Base-by-base conservation (phyloP, 2,888 invertebrate genomes). In the Acanthosepion lycidas region DNA sequence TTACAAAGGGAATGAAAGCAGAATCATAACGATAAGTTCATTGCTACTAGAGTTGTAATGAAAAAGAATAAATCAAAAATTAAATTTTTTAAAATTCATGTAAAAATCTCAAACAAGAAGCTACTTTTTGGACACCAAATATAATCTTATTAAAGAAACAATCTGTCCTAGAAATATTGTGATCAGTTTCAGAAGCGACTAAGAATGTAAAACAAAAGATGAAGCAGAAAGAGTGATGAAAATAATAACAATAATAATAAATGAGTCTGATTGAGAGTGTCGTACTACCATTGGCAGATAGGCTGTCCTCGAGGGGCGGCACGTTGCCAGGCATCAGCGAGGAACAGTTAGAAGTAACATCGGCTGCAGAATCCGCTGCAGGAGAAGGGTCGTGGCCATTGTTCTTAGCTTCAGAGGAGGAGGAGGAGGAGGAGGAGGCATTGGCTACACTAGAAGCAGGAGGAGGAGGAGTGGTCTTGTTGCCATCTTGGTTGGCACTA, bases 271-370 rank as follows among this genome's bases (percentile, higher is more conserved):
- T 78, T 78, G 78, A 78, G 78, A 78, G 51, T 94, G 94, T 64
- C 28, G 59, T 33, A 55, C 94, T 94, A 94, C 94, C 94, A 94
- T 94, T 94, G 15, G 94, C 94, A 55, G 94, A 94, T 28, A 64
- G 64, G 94, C 94, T 94, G 64, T 94, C 94, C 94, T 94, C 94
- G 15, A 94, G 64, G 48, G 55, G 94, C 33, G 94, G 94, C 59
- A 94, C 59, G 59, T 64, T 64, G 48, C 94, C 48, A 9, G 93
- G 93, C 93, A 93, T 53, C 93, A 93, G 93, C 18, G 51, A 51
- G 94, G 94, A 94, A 94, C 59, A 94, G 59, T 94, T 94, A 94
- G 94, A 94, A 42, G 55, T 64, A 94, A 51, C 93, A 53, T 93
- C 93, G n/a, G 53, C 93, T 53, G 93, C 49, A 53, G 49, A 42